Evolutionary conservation across 2,888 invertebrate genomes (phyloP).

Genomic region (Lasioglossum villosulum): DNA sequence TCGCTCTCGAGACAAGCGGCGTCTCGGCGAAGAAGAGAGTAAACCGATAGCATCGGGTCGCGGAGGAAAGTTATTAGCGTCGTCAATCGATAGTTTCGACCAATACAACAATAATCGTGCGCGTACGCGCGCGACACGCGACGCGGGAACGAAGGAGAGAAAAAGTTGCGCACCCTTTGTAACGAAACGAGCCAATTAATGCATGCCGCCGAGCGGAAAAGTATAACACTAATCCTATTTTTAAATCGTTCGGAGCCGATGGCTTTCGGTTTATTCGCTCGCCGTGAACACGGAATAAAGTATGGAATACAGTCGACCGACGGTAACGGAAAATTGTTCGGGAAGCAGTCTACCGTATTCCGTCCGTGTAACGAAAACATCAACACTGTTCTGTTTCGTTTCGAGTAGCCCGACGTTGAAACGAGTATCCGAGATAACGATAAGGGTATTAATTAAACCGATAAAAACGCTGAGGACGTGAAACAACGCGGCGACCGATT

Average conservation of each 20-base stretch:
- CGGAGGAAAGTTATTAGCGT: slow-evolving; percentile 18
- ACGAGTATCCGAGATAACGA: not conserved
- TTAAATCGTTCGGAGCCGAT: slow-evolving; percentile 14
- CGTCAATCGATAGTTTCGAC: slow-evolving; percentile 41
- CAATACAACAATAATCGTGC: slow-evolving; percentile 22
- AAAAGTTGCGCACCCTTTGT: slow-evolving; percentile 21
- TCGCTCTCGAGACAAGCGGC: not conserved
- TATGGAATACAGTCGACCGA: too few species aligned
- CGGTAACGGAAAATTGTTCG: not conserved
- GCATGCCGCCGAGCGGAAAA: slow-evolving; percentile 32
- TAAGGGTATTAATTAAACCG: not conserved
- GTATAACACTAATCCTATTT: slow-evolving; percentile 32
- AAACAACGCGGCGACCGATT: slow-evolving; percentile 1
- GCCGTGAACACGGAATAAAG: not conserved
- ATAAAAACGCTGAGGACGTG: not conserved
- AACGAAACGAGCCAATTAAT: slow-evolving; percentile 40
- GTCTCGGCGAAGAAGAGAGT: not conserved
- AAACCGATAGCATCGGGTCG: not conserved
- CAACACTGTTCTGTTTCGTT: too few species aligned
- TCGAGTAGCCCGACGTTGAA: not conserved
- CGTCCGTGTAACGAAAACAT: too few species aligned
- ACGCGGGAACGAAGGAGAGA: slow-evolving; percentile 12
- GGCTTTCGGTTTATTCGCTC: not conserved
- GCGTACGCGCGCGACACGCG: not conserved
- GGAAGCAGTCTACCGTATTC: too few species aligned